Conservation (phyloP, 2,888 invertebrate species). For the Drepanosiphum platanoidis region DNA sequence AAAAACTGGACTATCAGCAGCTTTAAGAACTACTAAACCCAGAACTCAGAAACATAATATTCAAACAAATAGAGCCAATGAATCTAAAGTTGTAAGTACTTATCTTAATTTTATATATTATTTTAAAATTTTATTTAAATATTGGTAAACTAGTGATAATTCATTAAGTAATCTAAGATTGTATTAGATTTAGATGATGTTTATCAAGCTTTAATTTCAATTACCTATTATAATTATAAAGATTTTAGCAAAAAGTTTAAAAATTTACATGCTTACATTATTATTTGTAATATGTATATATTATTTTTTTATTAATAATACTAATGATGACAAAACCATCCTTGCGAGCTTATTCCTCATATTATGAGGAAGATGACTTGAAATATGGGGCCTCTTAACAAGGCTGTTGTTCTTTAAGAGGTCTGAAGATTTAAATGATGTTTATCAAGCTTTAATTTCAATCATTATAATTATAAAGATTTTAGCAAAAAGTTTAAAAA, state of each 20-base stretch:
- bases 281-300: too few species aligned
- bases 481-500: too few species aligned
- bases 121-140: neutral
- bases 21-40: constrained; percentile 47
- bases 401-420: constrained; percentile 22
- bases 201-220: too few species aligned
- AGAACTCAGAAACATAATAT: constrained; percentile 44
- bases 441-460: too few species aligned
- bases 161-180: too few species aligned
- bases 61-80: constrained; percentile 36
- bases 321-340: constrained; percentile 51
- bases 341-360: constrained; percentile 52
- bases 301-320: neutral
- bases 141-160: neutral
- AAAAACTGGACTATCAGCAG: constrained; percentile 55
- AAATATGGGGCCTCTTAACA: constrained; percentile 25
- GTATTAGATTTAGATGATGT: too few species aligned
- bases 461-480: too few species aligned
- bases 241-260: too few species aligned
- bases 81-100: constrained; percentile 53
- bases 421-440: too few species aligned
- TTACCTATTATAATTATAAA: too few species aligned
- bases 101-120: too few species aligned
- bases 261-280: too few species aligned
- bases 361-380: constrained; percentile 29